Percentiles rank a stretch among this genome's conserved stretches.
These are phyloP conservation scores for Pardosa pseudoannulata DNA, from an alignment of 2,888 invertebrate species.

Conservation along the genomic window DNA sequence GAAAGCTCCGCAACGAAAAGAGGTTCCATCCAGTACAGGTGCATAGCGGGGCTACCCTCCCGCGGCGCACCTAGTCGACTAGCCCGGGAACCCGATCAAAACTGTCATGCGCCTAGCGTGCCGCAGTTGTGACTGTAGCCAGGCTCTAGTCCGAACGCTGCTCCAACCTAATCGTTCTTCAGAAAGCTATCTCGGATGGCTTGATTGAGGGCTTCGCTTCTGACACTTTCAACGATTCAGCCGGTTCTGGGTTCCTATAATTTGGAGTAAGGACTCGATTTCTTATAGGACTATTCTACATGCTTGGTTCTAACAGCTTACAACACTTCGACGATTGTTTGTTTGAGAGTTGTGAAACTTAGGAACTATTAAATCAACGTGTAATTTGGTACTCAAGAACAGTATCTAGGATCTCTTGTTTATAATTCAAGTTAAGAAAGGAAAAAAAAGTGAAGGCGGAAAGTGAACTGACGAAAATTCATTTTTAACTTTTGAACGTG, in stretches of 20 bases:
- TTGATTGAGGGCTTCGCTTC: conserved; percentile 34
- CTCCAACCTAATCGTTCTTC: conserved; percentile 22
- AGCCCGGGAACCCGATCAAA: conserved; percentile 56
- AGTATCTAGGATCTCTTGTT: too few relatives aligned
- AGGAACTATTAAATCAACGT: neutral
- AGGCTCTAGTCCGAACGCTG: conserved; percentile 48
- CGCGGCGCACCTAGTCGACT: conserved; percentile 56
- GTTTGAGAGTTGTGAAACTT: too few relatives aligned
- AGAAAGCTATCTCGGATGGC: conserved; percentile 36
- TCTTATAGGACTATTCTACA: too few relatives aligned
- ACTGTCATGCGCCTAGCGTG: conserved; percentile 71
- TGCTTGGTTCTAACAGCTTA: too few relatives aligned
- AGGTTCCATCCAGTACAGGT: conserved; percentile 62
- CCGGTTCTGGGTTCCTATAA: neutral
- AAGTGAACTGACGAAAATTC: too few relatives aligned
- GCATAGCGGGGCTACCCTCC: conserved; percentile 50
- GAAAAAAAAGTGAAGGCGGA: too few relatives aligned
- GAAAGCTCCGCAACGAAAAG: conserved; percentile 4
- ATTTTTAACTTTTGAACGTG: too few relatives aligned
- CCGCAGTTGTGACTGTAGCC: conserved; percentile 69
- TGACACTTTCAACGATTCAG: conserved; percentile 26
- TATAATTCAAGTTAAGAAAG: too few relatives aligned
- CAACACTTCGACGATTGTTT: too few relatives aligned
- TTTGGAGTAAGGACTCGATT: too few relatives aligned
- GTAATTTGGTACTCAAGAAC: neutral